Conservation (phyloP, 2,888 invertebrate species). For the Scaptomyza reducta region DNA sequence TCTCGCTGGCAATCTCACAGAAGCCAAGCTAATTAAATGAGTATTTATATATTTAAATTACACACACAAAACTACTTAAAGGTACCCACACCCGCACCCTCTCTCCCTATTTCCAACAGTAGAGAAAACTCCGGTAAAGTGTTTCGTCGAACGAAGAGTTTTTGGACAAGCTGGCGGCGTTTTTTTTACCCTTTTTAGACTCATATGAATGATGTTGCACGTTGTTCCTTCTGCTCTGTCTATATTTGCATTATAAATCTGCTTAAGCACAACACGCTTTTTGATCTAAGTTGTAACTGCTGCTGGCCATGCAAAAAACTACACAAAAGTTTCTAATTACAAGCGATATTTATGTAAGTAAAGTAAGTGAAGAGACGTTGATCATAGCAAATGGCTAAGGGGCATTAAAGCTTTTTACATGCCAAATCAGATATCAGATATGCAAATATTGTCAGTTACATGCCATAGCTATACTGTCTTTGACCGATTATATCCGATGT, state of each 20-base stretch:
- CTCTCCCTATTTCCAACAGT: background rate
- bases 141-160: background rate
- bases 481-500: background rate
- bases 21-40: conserved; percentile 74
- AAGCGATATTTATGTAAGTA: conserved; percentile 1
- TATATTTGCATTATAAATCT: conserved; percentile 26
- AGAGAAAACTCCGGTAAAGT: background rate
- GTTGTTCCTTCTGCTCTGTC: conserved; percentile 1
- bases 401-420: no score
- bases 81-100: background rate
- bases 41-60: conserved; percentile 80
- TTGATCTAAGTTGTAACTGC: conserved; percentile 40
- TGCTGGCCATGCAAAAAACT: background rate
- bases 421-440: no score
- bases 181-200: conserved; percentile 26
- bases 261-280: conserved; percentile 11
- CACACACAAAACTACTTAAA: conserved; percentile 71
- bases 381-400: no score
- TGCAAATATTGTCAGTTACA: no score
- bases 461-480: no score
- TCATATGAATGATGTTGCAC: conserved; percentile 5
- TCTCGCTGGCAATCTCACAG: conserved; percentile 55
- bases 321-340: conserved; percentile 19
- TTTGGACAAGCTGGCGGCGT: conserved; percentile 29
- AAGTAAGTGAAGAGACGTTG: background rate